phyloP scores from a whole-genome alignment of 2,113 vertebrate genomes.

The Platysteira castanea region DNA sequence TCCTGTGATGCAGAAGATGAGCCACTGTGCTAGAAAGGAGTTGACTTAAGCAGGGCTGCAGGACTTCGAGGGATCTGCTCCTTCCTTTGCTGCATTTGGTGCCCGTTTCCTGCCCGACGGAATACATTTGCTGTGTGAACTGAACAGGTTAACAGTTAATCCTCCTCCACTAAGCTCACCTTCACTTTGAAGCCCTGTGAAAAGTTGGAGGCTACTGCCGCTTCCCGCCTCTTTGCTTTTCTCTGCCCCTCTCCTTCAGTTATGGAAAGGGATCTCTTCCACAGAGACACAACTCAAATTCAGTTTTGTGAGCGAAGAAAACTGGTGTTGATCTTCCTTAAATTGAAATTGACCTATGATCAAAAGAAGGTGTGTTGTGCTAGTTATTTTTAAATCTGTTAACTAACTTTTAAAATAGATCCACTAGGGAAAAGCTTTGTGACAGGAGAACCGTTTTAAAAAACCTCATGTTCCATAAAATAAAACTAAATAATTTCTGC shows the following conservation, averaged over 20 bases:
- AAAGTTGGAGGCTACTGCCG: neutral
- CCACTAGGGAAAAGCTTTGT: neutral
- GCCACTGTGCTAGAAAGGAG: neutral
- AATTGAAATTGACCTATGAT: neutral
- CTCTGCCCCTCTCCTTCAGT: neutral
- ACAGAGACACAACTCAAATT: neutral
- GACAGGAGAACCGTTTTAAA: neutral
- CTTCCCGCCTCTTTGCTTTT: neutral
- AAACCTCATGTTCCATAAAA: neutral
- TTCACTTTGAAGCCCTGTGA: neutral
- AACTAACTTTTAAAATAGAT: neutral
- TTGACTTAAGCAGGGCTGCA: neutral
- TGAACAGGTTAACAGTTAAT: neutral
- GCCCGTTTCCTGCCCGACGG: neutral
- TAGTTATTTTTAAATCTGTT: neutral
- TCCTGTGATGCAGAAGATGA: neutral
- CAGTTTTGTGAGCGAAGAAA: neutral
- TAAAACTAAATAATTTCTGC: conserved; percentile 29
- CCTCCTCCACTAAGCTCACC: neutral
- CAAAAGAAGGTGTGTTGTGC: neutral
- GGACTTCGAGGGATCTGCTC: neutral
- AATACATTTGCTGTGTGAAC: neutral
- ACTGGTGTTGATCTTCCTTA: neutral
- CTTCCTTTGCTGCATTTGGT: neutral
- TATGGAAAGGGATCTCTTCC: neutral